These are phyloP conservation scores for Hydrolagus affinis DNA, from an alignment of 2,113 vertebrate genomes.

Conservation along the genomic window DNA sequence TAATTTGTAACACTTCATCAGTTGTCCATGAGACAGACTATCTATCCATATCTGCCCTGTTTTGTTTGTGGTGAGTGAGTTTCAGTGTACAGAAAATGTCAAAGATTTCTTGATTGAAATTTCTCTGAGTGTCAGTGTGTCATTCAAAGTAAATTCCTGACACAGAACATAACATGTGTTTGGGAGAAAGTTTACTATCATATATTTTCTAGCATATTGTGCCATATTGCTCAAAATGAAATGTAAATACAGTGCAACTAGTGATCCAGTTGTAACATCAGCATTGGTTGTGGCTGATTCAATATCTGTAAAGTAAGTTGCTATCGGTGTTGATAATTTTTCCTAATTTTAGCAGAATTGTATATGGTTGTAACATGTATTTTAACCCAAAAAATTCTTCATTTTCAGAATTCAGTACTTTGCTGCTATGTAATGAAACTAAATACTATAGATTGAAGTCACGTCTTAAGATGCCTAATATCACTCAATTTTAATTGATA, in stretches of 20 bases:
- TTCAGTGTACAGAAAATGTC: neutral
- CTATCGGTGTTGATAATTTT: neutral
- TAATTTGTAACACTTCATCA: neutral
- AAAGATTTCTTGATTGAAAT: neutral
- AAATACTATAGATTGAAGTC: neutral
- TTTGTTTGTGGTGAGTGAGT: slow-evolving; percentile 18
- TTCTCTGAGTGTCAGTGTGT: neutral
- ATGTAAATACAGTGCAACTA: neutral
- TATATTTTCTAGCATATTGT: neutral
- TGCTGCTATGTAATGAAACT: neutral
- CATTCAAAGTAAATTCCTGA: neutral
- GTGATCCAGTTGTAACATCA: neutral
- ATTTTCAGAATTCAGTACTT: neutral
- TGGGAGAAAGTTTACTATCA: neutral
- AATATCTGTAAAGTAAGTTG: neutral
- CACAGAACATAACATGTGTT: neutral
- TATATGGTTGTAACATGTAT: neutral
- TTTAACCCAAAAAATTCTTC: slow-evolving; percentile 3
- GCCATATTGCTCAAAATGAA: neutral
- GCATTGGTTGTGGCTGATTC: neutral
- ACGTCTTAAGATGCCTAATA: slow-evolving; percentile 15
- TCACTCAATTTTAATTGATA: slow-evolving; percentile 13
- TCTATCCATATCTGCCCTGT: neutral
- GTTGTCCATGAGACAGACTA: neutral
- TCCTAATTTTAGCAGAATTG: neutral